phyloP scores from a whole-genome alignment of 2,888 invertebrate species.

The Megalurothrips usitatus region DNA sequence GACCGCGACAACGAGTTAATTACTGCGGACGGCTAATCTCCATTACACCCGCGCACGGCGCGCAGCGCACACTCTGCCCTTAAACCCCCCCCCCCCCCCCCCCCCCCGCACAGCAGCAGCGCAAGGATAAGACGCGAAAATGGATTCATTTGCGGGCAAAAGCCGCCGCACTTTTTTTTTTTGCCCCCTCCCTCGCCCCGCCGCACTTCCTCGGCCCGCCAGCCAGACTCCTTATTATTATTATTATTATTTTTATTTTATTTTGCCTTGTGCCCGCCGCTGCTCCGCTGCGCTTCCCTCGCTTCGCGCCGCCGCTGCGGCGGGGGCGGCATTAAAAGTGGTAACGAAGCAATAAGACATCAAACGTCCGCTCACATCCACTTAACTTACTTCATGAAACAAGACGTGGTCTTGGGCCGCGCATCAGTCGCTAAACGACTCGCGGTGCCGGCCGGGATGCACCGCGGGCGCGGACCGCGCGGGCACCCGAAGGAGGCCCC shows the following conservation, averaged over 20 bases:
- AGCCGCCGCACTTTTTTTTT: background rate
- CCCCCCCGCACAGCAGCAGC: background rate
- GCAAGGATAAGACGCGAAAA: background rate
- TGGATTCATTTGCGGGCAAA: constrained; percentile 9
- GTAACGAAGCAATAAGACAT: constrained; percentile 22
- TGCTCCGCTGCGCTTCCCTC: background rate
- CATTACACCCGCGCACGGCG: background rate
- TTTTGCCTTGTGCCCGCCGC: background rate
- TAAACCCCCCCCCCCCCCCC: background rate
- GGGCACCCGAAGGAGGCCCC: too few species aligned
- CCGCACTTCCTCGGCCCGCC: background rate
- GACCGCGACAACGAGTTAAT: background rate
- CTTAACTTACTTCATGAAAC: constrained; percentile 1
- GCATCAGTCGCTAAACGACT: background rate
- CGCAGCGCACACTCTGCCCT: too few species aligned
- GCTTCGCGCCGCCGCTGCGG: background rate
- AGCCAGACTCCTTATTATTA: background rate
- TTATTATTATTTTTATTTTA: background rate
- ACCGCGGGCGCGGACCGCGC: too few species aligned
- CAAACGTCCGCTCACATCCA: constrained; percentile 8
- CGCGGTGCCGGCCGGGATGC: too few species aligned
- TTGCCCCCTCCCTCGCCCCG: background rate
- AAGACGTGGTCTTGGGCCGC: too few species aligned
- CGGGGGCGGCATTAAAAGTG: background rate
- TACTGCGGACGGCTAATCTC: background rate